Evolutionary conservation across 2,113 vertebrate genomes (phyloP).

Genomic region (Probosciger aterrimus): DNA sequence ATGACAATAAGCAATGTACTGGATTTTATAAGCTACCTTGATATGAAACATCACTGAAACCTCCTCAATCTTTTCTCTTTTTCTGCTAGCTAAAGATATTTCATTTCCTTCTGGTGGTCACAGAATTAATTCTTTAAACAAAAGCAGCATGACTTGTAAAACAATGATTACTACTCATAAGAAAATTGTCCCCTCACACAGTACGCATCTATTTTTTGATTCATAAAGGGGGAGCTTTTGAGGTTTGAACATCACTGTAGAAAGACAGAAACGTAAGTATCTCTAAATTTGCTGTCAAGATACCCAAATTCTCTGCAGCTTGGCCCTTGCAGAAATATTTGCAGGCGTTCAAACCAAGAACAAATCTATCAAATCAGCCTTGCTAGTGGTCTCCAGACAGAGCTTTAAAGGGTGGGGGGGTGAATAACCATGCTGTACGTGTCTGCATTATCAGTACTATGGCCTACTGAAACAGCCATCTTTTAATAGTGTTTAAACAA

Average conservation of each 20-base stretch:
- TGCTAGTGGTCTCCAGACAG: background rate
- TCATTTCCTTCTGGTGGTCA: background rate
- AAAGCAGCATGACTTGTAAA: background rate
- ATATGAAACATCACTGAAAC: background rate
- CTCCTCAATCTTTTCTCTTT: background rate
- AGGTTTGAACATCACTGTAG: background rate
- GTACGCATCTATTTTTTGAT: background rate
- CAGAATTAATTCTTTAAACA: background rate
- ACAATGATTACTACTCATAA: background rate
- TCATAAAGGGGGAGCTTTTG: background rate
- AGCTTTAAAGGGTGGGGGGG: background rate
- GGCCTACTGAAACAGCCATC: accelerated
- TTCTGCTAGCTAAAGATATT: background rate
- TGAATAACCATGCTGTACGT: background rate
- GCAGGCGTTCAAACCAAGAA: background rate
- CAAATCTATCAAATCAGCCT: background rate
- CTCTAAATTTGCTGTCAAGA: background rate
- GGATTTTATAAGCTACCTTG: background rate
- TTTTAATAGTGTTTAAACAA: background rate
- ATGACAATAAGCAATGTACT: background rate
- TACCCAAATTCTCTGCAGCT: background rate
- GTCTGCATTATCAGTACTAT: accelerated
- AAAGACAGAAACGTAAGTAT: background rate
- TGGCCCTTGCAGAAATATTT: background rate
- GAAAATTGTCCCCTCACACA: background rate